A percentile compares a stretch with the other conserved stretches of the same genome.
Conservation (phyloP, 2,888 invertebrate genomes). For the Acleris holmiana region DNA sequence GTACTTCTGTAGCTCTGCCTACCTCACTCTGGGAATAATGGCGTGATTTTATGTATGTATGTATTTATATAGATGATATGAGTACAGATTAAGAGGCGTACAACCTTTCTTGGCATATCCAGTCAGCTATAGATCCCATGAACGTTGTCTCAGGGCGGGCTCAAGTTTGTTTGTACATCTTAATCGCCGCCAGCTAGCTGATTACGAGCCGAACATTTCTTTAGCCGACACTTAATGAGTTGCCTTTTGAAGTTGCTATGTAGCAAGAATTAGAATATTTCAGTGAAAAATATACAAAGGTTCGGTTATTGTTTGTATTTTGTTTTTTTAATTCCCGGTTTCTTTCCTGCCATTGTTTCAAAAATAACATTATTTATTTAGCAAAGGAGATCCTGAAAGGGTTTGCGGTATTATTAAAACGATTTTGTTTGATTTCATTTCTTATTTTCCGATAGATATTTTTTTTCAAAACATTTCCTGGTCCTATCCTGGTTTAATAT, state of each 20-base stretch:
- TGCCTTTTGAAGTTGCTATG: slow-evolving; percentile 64
- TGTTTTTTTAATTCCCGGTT: slow-evolving; percentile 39
- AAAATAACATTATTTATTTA: slow-evolving; percentile 1
- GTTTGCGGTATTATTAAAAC: too few species aligned
- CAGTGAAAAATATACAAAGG: slow-evolving; percentile 50
- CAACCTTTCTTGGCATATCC: slow-evolving; percentile 6
- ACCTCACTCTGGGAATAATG: too few species aligned
- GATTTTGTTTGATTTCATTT: too few species aligned
- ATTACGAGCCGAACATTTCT: slow-evolving; percentile 72
- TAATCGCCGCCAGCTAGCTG: slow-evolving; percentile 74
- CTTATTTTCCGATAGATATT: too few species aligned
- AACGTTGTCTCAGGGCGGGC: slow-evolving; percentile 64
- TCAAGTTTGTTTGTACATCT: slow-evolving; percentile 68
- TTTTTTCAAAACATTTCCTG: too few species aligned
- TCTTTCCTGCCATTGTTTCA: slow-evolving; percentile 37
- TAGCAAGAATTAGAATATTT: slow-evolving; percentile 53
- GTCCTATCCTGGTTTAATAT: too few species aligned
- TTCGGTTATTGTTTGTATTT: slow-evolving; percentile 46
- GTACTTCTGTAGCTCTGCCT: too few species aligned
- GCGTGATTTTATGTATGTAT: too few species aligned
- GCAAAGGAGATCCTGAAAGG: too few species aligned
- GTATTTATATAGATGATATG: too few species aligned
- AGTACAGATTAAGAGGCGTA: too few species aligned
- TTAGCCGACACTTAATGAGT: slow-evolving; percentile 68
- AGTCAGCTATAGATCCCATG: slow-evolving; percentile 39